Evolutionary conservation across 2,113 vertebrate genomes (phyloP).

Genomic region (Plecotus auritus): DNA sequence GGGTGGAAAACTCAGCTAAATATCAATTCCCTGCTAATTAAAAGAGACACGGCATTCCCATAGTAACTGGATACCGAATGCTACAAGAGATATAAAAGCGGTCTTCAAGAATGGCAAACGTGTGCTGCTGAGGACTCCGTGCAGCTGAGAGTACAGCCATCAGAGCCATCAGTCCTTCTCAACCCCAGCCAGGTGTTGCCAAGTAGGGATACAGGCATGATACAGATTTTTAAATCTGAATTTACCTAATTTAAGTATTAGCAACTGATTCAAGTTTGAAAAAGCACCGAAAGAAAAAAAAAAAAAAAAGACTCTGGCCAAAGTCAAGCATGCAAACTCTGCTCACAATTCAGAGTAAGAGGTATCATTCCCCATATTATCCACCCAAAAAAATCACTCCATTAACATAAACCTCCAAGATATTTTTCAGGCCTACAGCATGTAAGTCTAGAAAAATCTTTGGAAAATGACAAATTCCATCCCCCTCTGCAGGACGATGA

Average conservation of each 20-base stretch:
- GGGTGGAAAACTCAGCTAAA: neutral
- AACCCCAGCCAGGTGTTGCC: neutral
- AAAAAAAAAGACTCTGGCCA: neutral
- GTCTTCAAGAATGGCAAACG: rapidly evolving
- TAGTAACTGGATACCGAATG: no score
- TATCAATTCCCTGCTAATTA: neutral
- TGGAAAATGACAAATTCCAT: neutral
- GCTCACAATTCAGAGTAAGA: neutral
- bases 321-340: neutral
- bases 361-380: neutral
- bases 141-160: neutral
- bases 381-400: neutral
- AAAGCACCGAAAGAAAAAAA: neutral
- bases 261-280: neutral
- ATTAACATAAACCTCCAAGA: neutral
- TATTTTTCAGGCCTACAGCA: neutral
- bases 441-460: neutral
- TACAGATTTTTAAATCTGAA: neutral
- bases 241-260: no score
- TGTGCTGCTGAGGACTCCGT: neutral
- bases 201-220: neutral
- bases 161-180: neutral
- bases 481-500: neutral
- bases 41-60: neutral
- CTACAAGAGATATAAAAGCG: neutral